phyloP scores from a whole-genome alignment of 2,888 invertebrate species.

The Luperina nickerlii region DNA sequence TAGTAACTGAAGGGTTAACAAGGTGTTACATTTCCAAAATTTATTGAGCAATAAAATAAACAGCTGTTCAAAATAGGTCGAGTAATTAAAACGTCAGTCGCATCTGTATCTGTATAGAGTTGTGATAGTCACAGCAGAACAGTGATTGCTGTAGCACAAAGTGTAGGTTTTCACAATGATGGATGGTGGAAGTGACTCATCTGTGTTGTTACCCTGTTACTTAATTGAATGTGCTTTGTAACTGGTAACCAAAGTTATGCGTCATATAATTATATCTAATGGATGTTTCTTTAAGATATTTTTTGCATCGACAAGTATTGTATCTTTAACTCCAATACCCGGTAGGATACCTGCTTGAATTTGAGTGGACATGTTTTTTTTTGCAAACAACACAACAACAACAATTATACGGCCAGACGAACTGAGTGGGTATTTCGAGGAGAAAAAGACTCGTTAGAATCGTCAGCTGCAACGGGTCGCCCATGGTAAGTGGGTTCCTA shows the following conservation, averaged over 20 bases:
- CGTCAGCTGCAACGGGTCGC: conserved; percentile 59
- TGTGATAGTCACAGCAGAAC: conserved; percentile 33
- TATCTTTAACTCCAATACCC: conserved; percentile 3
- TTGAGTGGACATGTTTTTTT: background rate
- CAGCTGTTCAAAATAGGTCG: conserved; percentile 49
- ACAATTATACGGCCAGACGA: background rate
- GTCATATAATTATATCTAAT: conserved; percentile 46
- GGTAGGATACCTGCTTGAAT: conserved; percentile 1
- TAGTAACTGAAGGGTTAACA: conserved; percentile 37
- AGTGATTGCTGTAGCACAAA: conserved; percentile 38
- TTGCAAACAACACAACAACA: background rate
- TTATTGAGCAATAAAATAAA: conserved; percentile 57
- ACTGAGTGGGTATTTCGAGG: conserved; percentile 5
- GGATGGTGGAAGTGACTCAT: conserved; percentile 60
- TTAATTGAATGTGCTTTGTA: conserved; percentile 54
- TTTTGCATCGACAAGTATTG: conserved; percentile 18
- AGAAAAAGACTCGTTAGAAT: conserved; percentile 35
- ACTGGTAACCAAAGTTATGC: conserved; percentile 39
- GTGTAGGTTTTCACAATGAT: conserved; percentile 48
- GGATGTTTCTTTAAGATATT: conserved; percentile 41
- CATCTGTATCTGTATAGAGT: conserved; percentile 28
- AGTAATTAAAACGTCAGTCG: conserved; percentile 55
- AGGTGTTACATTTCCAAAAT: conserved; percentile 50
- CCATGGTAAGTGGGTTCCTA: conserved; percentile 47
- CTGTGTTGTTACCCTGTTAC: conserved; percentile 52